Percentiles rank a stretch among this genome's conserved stretches.
These are phyloP conservation scores for Neosalanx taihuensis DNA, from an alignment of 2,797 vertebrate species.

Conservation along the genomic window DNA sequence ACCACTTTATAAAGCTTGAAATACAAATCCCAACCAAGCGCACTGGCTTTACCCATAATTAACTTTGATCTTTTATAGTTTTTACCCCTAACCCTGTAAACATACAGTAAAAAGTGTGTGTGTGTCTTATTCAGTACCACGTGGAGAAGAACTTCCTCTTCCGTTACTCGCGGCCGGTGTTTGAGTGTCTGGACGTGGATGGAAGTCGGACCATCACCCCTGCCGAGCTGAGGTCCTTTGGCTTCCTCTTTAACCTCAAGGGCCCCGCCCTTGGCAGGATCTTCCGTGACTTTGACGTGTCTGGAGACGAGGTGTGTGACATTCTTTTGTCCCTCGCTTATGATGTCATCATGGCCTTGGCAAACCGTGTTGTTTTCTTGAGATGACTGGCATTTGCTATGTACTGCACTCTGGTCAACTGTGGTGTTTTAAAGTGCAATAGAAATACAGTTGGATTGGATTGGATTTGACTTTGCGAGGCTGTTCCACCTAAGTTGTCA, in stretches of 20 bases:
- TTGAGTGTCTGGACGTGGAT: slow-evolving; percentile 52
- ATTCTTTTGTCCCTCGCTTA: background rate
- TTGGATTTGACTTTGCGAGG: background rate
- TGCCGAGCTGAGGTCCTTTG: slow-evolving; percentile 32
- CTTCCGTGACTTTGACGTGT: slow-evolving; percentile 53
- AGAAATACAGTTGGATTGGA: too few relatives aligned
- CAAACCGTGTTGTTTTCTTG: background rate
- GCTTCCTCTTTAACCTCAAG: slow-evolving; percentile 65
- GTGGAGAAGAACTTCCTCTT: slow-evolving; percentile 57
- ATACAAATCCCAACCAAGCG: too few relatives aligned
- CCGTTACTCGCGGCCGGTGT: slow-evolving; percentile 44
- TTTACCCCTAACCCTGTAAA: background rate
- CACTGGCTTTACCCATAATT: too few relatives aligned
- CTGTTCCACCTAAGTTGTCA: background rate
- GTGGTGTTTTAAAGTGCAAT: too few relatives aligned
- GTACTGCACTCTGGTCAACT: too few relatives aligned
- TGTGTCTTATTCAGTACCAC: slow-evolving; percentile 36
- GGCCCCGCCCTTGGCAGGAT: slow-evolving; percentile 45
- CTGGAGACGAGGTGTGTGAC: slow-evolving; percentile 43
- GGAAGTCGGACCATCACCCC: slow-evolving; percentile 28
- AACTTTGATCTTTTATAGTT: too few relatives aligned
- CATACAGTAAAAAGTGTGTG: background rate
- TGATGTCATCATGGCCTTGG: background rate
- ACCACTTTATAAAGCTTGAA: too few relatives aligned
- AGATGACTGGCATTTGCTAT: background rate